Evolutionary conservation across 1,140 invertebrate species (phyloP), one percentile per base, ranked within the genome.

Genomic region (Ericerus pela): DNA sequence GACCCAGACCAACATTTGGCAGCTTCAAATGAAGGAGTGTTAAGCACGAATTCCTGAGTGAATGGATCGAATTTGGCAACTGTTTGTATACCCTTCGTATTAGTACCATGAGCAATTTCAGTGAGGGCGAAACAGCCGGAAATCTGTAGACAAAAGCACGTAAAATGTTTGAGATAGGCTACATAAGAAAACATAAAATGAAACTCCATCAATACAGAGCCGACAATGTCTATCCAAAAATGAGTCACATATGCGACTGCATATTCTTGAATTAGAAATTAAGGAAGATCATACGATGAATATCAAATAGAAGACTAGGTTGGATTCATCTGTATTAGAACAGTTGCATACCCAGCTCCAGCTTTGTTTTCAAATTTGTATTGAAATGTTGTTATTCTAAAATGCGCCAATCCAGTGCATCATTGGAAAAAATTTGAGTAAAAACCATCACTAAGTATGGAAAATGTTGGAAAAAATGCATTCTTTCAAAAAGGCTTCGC

Each of bases 1-100:
- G 86, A 87, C 62, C 89, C 90, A 63, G 84, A 77, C 93, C 93
- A 97, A 71, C 88, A 92, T 76, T 97, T 97, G 38, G 88, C 87
- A 24, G 91, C 88, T 70, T 94, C 83, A 73, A 95, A 88, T 70
- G 92, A 85, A 0, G 93, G 90, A 0, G 92, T 88, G 66, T 95
- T 80, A 10, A 97, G 74, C 24, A 95, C 75, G 72, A 96, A 96
- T 68, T 83, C 79, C 72, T 85, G 72, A 8, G 76, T 80, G 20
- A 69, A 69, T 0, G 79, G 72, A 69, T 96, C 86, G 68, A 86
- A 97, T 0, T 79, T 89, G 2, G 93, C 92, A 20, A 80, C 88
- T 0, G 94, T 96, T 60, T 85, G 76, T 75, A 96, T 85, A 33
- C 80, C 81, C 64, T 88, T 89, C 2, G 88, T 89, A 69, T 97